phyloP scores from a whole-genome alignment of 2,113 vertebrate species.

The Arizona elegans region DNA sequence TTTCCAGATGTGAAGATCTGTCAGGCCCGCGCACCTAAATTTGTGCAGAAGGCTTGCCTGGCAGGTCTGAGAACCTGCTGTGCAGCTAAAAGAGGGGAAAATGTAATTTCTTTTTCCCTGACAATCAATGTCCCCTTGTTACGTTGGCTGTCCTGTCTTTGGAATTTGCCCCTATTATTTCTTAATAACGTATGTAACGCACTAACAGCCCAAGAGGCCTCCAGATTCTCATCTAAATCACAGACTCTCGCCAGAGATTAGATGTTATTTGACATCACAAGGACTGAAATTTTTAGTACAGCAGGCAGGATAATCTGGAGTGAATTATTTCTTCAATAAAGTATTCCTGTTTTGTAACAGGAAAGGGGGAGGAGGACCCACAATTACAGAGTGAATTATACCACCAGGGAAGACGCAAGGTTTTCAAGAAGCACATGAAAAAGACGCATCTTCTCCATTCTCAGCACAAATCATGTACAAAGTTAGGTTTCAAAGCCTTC shows the following conservation, averaged over 20 bases:
- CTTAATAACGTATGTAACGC: slow-evolving; percentile 57
- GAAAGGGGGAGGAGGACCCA: neutral
- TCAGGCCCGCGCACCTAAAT: slow-evolving; percentile 56
- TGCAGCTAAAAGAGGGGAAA: slow-evolving; percentile 51
- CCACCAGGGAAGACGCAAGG: neutral
- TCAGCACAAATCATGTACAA: neutral
- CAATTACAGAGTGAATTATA: neutral
- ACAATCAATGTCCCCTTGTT: slow-evolving; percentile 41
- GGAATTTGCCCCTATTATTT: slow-evolving; percentile 57
- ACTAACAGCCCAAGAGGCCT: slow-evolving; percentile 36
- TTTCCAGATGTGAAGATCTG: slow-evolving; percentile 72
- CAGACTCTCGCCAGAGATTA: slow-evolving; percentile 27
- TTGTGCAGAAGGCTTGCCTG: slow-evolving; percentile 49
- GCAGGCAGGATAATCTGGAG: slow-evolving; percentile 16
- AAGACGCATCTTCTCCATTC: neutral
- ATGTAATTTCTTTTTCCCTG: slow-evolving; percentile 62
- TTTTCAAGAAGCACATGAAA: neutral
- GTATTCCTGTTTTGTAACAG: slow-evolving; percentile 21
- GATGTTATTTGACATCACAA: slow-evolving; percentile 18
- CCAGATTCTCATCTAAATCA: slow-evolving; percentile 21
- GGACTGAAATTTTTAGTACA: slow-evolving; percentile 11
- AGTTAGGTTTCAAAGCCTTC: neutral
- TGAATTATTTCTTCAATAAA: slow-evolving; percentile 15
- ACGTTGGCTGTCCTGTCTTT: slow-evolving; percentile 45
- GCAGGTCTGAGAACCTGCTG: slow-evolving; percentile 47